A percentile compares a stretch with the other conserved stretches of the same genome.
phyloP scores from a whole-genome alignment of 2,888 invertebrate species.

The Chymomyza amoena region DNA sequence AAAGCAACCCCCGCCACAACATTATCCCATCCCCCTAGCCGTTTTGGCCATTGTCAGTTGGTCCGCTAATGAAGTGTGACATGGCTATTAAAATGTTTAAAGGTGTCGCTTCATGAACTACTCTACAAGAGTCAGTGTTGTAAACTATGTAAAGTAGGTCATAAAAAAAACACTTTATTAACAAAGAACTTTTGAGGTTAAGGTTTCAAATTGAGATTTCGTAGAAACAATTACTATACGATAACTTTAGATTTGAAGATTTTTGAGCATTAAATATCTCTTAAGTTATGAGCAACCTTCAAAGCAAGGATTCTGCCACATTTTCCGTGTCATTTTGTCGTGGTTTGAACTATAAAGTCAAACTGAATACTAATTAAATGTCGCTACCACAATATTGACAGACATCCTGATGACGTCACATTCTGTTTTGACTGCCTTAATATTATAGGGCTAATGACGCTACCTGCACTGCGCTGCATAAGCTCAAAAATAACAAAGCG shows the following conservation, averaged over 20 bases:
- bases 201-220: too few species aligned
- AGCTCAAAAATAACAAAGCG: too few species aligned
- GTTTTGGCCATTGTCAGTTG: neutral
- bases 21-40: neutral
- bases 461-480: too few species aligned
- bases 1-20: neutral
- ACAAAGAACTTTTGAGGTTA: too few species aligned
- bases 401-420: conserved; percentile 13
- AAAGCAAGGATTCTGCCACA: too few species aligned
- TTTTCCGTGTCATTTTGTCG: neutral
- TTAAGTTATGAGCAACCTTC: too few species aligned
- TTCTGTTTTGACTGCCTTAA: neutral
- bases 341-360: neutral
- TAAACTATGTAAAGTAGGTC: too few species aligned
- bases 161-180: too few species aligned
- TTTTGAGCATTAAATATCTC: too few species aligned
- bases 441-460: neutral
- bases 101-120: neutral
- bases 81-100: neutral
- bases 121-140: too few species aligned
- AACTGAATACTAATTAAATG: conserved; percentile 42
- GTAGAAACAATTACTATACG: too few species aligned
- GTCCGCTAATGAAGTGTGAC: neutral
- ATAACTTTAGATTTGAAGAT: too few species aligned
- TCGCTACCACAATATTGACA: conserved; percentile 12